phyloP scores from a whole-genome alignment of 2,888 invertebrate genomes.

The Hypena proboscidalis region DNA sequence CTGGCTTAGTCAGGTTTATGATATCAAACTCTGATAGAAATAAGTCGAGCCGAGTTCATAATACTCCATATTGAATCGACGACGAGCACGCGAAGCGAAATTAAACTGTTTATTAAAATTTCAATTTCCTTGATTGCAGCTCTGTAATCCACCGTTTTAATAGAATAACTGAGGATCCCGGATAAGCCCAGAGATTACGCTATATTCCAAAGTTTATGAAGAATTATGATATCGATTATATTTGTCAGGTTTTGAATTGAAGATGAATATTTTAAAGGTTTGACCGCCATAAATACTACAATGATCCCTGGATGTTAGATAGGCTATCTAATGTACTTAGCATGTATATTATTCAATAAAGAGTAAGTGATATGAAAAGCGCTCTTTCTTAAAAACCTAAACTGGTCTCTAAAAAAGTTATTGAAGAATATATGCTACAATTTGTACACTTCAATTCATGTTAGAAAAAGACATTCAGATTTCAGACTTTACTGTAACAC shows the following conservation, averaged over 20 bases:
- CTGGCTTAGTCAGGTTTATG: conserved; percentile 64
- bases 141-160: conserved; percentile 39
- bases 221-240: conserved; percentile 37
- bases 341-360: no score
- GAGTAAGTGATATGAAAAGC: no score
- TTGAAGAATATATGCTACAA: no score
- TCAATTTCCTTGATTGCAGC: conserved; percentile 52
- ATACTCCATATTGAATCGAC: conserved; percentile 42
- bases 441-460: no score
- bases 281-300: no score
- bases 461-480: no score
- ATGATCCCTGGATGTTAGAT: no score
- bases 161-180: conserved; percentile 43
- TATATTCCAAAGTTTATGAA: conserved; percentile 27
- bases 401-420: no score
- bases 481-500: no score
- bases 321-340: no score
- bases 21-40: conserved; percentile 54
- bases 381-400: no score
- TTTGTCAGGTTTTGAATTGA: conserved; percentile 14
- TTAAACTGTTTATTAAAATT: conserved; percentile 55
- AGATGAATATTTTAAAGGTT: neutral
- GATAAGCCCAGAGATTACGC: conserved; percentile 42
- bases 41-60: conserved; percentile 45
- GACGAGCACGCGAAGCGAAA: conserved; percentile 35